phyloP scores from a whole-genome alignment of 2,888 invertebrate species.

The Loripinus fragilis region DNA sequence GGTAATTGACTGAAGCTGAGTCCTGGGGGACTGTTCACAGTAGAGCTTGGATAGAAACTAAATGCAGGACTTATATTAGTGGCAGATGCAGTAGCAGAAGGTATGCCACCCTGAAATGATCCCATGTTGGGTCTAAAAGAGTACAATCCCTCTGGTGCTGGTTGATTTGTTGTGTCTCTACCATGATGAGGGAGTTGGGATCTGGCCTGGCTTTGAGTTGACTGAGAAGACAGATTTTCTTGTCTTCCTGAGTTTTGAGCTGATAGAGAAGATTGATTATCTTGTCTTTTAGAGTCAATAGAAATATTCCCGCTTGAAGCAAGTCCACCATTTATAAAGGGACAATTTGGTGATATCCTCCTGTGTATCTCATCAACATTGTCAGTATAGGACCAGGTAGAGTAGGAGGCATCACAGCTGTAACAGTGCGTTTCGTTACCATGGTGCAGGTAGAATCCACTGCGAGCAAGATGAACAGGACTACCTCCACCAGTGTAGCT shows the following conservation, averaged over 20 bases:
- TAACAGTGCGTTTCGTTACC: conserved; percentile 39
- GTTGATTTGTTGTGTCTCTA: neutral
- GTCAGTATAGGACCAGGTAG: conserved; percentile 44
- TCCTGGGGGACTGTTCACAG: neutral
- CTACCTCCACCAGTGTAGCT: conserved; percentile 32
- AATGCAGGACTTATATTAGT: neutral
- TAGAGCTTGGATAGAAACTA: neutral
- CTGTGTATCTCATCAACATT: conserved; percentile 46
- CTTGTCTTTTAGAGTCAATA: neutral
- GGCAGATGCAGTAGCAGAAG: neutral
- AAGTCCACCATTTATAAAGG: conserved; percentile 16
- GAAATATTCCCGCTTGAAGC: conserved; percentile 25
- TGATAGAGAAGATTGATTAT: neutral
- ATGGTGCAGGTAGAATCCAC: conserved; percentile 38
- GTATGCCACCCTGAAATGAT: neutral
- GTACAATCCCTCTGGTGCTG: neutral
- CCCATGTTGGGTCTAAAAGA: neutral
- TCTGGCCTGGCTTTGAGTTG: no score
- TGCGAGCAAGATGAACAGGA: conserved; percentile 32
- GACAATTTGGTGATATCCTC: conserved; percentile 53
- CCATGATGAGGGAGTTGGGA: no score
- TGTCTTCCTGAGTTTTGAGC: conserved; percentile 5
- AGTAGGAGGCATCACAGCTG: conserved; percentile 34
- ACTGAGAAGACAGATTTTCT: no score
- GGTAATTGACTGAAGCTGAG: neutral